Conservation (phyloP, 2,797 vertebrate genomes). For the Poecilia gillii region DNA sequence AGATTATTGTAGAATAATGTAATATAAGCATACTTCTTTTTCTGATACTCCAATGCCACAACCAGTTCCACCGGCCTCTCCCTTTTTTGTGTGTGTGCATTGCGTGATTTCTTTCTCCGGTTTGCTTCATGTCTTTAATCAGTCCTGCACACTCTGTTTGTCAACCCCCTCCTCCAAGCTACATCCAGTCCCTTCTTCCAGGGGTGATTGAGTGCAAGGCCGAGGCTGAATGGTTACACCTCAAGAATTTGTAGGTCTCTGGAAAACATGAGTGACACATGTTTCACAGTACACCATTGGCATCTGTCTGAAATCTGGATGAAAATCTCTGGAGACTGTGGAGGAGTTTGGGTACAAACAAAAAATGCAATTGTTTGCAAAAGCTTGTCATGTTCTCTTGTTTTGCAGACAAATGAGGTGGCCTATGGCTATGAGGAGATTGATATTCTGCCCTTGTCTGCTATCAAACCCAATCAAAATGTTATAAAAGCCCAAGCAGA, state of each 20-base stretch:
- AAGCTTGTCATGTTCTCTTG: constrained; percentile 46
- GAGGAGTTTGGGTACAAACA: constrained; percentile 19
- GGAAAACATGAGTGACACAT: constrained; percentile 5
- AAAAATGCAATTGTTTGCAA: constrained; percentile 31
- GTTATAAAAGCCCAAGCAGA: constrained; percentile 48
- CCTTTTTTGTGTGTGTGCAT: constrained; percentile 14
- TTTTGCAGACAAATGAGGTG: constrained; percentile 51
- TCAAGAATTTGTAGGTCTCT: constrained; percentile 32
- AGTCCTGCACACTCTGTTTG: constrained; percentile 26
- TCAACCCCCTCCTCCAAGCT: constrained; percentile 25
- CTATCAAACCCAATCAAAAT: constrained; percentile 50
- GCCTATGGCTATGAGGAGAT: constrained; percentile 33
- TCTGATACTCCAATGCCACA: constrained; percentile 17
- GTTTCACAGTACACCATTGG: background rate
- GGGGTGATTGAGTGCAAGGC: constrained; percentile 26
- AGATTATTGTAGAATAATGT: constrained; percentile 6
- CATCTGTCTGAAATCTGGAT: constrained; percentile 26
- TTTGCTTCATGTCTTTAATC: constrained; percentile 32
- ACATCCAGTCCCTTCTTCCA: constrained; percentile 15
- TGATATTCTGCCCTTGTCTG: constrained; percentile 35
- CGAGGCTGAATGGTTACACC: constrained; percentile 32
- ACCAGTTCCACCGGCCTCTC: constrained; percentile 25
- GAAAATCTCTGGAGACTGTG: background rate
- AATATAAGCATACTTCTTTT: constrained; percentile 16
- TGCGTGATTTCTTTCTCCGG: constrained; percentile 5